Conservation (phyloP, 2,888 invertebrate species). For the Ophonus ardosiacus region DNA sequence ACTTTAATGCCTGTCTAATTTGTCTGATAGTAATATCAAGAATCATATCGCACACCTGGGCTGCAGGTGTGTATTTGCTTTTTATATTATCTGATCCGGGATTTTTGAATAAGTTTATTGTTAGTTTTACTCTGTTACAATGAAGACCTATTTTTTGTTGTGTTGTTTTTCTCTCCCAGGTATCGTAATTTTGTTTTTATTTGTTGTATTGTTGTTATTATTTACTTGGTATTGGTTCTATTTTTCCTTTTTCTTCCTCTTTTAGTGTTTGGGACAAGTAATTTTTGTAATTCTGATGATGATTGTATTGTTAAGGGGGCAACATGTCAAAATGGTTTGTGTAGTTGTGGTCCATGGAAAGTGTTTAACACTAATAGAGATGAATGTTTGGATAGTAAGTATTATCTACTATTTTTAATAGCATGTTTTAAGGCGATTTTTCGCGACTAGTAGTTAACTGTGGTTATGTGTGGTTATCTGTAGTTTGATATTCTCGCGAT, state of each 20-base stretch:
- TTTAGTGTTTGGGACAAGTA: constrained; percentile 2
- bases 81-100: not conserved
- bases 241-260: not conserved
- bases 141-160: not conserved
- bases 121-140: not conserved
- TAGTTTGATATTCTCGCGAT: no score
- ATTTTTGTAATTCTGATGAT: not conserved
- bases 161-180: constrained; percentile 16
- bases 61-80: not conserved
- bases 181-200: not conserved
- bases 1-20: not conserved
- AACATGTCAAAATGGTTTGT: constrained; percentile 1
- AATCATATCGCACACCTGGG: constrained; percentile 6
- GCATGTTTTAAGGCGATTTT: no score
- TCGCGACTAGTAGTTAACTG: no score
- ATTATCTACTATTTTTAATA: not conserved
- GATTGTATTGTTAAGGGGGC: not conserved
- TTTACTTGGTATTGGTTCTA: not conserved
- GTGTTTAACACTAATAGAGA: not conserved
- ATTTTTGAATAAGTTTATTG: not conserved
- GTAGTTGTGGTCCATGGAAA: constrained; percentile 3
- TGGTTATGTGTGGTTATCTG: no score
- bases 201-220: not conserved
- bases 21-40: not conserved
- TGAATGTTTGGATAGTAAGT: constrained; percentile 28